These are phyloP conservation scores for Ramphastos sulfuratus DNA, from an alignment of 2,113 vertebrate species.

Conservation along the genomic window DNA sequence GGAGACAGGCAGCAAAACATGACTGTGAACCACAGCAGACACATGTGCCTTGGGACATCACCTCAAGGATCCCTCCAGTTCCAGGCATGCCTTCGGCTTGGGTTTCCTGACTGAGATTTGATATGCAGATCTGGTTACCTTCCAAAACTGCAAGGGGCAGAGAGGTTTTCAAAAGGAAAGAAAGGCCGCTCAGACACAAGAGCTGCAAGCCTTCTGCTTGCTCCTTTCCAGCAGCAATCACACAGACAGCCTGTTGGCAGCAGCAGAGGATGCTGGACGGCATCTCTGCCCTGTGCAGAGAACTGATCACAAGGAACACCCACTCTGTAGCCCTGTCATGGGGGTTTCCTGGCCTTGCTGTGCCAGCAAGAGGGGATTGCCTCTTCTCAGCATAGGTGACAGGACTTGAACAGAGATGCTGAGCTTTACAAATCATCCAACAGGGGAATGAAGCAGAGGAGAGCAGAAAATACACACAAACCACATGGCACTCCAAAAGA, in stretches of 20 bases:
- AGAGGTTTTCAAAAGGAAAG: background rate
- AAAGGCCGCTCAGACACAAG: background rate
- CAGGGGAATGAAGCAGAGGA: background rate
- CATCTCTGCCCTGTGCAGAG: fast-evolving
- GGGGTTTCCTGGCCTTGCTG: background rate
- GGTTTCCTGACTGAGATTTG: background rate
- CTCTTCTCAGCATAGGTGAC: background rate
- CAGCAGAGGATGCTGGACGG: background rate
- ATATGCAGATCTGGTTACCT: background rate
- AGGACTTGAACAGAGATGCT: background rate
- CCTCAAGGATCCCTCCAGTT: background rate
- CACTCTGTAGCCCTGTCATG: fast-evolving
- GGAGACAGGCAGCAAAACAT: background rate
- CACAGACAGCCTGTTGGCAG: background rate
- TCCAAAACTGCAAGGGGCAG: background rate
- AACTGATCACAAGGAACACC: background rate
- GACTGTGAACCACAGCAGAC: background rate
- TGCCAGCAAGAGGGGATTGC: background rate
- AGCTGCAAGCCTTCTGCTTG: background rate
- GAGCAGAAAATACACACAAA: background rate
- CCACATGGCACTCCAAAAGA: background rate
- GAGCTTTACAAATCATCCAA: background rate
- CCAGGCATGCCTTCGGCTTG: background rate
- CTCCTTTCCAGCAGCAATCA: background rate
- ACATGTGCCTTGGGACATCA: background rate